Evolutionary conservation across 2,888 invertebrate genomes (phyloP).

Genomic region (Ormyrus pomaceus): DNA sequence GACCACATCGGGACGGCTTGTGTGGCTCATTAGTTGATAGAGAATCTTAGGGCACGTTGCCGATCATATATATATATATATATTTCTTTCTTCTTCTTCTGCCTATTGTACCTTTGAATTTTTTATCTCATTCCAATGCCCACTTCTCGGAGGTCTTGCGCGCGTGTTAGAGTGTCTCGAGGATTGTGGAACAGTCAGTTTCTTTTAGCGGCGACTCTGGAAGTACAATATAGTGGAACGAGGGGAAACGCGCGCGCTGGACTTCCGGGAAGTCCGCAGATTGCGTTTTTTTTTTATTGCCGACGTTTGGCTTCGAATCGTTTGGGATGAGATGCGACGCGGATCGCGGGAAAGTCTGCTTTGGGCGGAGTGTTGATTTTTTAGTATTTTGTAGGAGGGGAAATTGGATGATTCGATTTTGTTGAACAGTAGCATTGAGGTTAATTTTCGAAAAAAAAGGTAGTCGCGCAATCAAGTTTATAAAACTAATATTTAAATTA

Average conservation of each 20-base stretch:
- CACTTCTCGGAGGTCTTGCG: conserved; percentile 36
- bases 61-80: background rate
- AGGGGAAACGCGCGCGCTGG: background rate
- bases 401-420: no score
- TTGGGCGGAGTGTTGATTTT: background rate
- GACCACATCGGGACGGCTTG: conserved; percentile 48
- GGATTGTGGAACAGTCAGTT: no score
- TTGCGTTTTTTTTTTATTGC: background rate
- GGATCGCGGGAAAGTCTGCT: background rate
- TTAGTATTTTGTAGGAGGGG: no score
- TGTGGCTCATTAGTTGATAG: background rate
- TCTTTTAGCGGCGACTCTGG: no score
- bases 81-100: conserved; percentile 1
- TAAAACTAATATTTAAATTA: no score
- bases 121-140: background rate
- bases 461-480: no score
- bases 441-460: no score
- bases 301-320: conserved; percentile 33
- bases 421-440: no score
- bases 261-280: conserved; percentile 16
- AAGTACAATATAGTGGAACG: no score
- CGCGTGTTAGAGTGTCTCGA: background rate
- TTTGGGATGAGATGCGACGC: conserved; percentile 26
- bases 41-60: conserved; percentile 22
- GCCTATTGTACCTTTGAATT: conserved; percentile 4